These are phyloP conservation scores for Hephaestus fuliginosus DNA, from an alignment of 2,797 vertebrate genomes.

Conservation along the genomic window DNA sequence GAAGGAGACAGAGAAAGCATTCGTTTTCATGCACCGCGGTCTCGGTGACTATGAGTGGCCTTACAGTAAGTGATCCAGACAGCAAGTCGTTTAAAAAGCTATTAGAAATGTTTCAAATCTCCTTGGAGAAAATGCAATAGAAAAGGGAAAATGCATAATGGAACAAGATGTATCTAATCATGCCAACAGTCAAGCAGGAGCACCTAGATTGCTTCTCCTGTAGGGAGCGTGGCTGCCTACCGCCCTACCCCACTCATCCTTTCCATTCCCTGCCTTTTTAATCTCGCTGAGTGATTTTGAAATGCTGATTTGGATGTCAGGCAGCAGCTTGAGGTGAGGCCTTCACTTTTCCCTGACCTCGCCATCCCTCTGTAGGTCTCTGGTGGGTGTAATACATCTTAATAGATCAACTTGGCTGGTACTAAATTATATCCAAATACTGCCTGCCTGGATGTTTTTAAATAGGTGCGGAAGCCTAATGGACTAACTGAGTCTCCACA, in stretches of 20 bases:
- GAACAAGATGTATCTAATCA: conserved; percentile 82
- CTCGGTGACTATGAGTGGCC: conserved; percentile 56
- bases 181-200: conserved; percentile 69
- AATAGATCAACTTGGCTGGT: conserved; percentile 78
- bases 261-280: conserved; percentile 75
- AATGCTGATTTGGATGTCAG: conserved; percentile 79
- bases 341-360: conserved; percentile 72
- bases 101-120: conserved; percentile 82
- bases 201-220: conserved; percentile 63
- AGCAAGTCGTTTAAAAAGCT: conserved; percentile 81
- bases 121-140: conserved; percentile 77
- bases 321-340: conserved; percentile 71
- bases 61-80: conserved; percentile 72
- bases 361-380: conserved; percentile 59
- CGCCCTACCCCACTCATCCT: conserved; percentile 55
- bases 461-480: conserved; percentile 73
- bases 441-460: conserved; percentile 71
- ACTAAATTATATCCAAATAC: conserved; percentile 77
- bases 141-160: conserved; percentile 77
- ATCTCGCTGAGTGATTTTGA: conserved; percentile 86
- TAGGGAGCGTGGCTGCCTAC: conserved; percentile 37
- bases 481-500: conserved; percentile 55
- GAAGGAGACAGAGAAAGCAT: conserved; percentile 37
- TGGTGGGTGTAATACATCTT: conserved; percentile 79
- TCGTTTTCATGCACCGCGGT: conserved; percentile 44